Base-by-base conservation (phyloP, 2,888 invertebrate species). In the Habroteleia sp. region DNA sequence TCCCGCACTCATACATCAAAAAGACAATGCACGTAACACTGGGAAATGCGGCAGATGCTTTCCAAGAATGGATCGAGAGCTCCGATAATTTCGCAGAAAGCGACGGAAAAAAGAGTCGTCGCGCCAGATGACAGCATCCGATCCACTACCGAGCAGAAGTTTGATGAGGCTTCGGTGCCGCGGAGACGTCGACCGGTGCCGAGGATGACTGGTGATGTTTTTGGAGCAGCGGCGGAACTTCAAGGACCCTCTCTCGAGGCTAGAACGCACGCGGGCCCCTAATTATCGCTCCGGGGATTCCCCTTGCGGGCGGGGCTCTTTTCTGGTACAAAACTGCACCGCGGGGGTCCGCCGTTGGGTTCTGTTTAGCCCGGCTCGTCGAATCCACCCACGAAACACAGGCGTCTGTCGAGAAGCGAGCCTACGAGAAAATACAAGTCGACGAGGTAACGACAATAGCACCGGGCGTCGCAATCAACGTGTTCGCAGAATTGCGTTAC, bases 191-290 rank as follows among this genome's bases (percentile, higher is more conserved):
- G 48, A 41, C 13, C 31, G 5, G 37, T n/a, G n/a, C n/a, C n/a
- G 20, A 58, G 44, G 48, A 79, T 79, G 80, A 79, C 79, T 80
- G 69, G 73, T 74, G 78, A 77, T 77, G 74, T 79, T 79, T 78
- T 79, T 58, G 74, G 74, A 71, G 74, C 75, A 75, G 86, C 87
- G 87, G 87, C 85, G 75, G 83, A 87, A 86, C 87, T 87, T 87
- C 85, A 88, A 88, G 87, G 85, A 83, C 83, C 69, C 41, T 82
- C 81, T 81, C 81, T 78, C 83, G 83, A 86, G 84, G 83, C 84
- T 84, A 87, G 86, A 86, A 87, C 86, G 87, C 87, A 86, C 87
- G 86, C 84, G 86, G 87, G 84, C 83, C 86, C 86, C 88, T 88
- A 88, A 88, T 88, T 88, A 88, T 88, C 87, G 80, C 87, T 81